Evolutionary conservation across 2,113 vertebrate species (phyloP), one percentile per base, ranked within the genome.

Genomic region (Oplegnathus fasciatus): DNA sequence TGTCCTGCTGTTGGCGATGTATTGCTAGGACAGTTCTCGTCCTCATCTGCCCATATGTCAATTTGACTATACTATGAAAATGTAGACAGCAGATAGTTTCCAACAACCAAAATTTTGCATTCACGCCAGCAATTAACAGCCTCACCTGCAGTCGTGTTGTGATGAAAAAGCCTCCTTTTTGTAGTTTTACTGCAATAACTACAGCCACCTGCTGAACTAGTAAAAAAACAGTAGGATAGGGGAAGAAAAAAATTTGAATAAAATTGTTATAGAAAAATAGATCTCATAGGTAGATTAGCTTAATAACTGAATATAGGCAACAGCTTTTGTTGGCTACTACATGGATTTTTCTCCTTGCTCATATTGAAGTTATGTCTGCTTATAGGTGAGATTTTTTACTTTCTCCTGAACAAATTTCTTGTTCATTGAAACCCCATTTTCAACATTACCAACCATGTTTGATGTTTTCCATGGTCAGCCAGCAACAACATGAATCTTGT

Each of bases 401-500:
- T 81, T 30, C 32, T 50, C 11, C 34, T 1, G 11, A 66, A 68
- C 18, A 11, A 9, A 40, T 78, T 60, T 67, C 34, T 64, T 46
- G 9, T 69, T 58, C 26, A 74, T 5, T 34, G 26, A 64, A 55
- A 64, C 65, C 8, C 30, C 0, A 4, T 78, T 72, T 80, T 86
- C 26, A 61, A 6, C 65, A 78, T 69, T 37, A 60, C 50, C 30
- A 83, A 65, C 34, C 34, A 6, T 30, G 61, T 81, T 80, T 60
- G 65, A 54, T 83, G 60, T 86, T 88, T 86, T 78, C 34, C 26
- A 1, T 34, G 3, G 28, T 85, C 48, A 52, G 75, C 75, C 82
- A 84, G 76, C 37, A 87, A 84, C 61, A 87, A 79, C 80, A 86
- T 69, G 42, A 78, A 74, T 78, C n/a, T 40, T 42, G 75, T 80